These are phyloP conservation scores for Galerucella pusilla DNA, from an alignment of 2,888 invertebrate genomes.

Conservation along the genomic window DNA sequence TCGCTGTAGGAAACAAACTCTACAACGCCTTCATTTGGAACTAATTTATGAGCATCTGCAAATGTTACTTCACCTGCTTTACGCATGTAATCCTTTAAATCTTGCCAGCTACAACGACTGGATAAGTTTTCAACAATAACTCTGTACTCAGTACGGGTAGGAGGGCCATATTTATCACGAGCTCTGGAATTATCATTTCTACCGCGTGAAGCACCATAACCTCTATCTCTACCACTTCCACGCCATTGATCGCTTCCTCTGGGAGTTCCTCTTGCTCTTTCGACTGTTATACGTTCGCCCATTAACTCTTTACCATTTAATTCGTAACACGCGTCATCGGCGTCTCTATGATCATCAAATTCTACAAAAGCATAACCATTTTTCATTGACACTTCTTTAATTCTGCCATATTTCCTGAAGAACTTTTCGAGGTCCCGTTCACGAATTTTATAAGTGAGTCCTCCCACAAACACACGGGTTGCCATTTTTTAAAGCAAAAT, in stretches of 20 bases:
- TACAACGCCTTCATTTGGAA: conserved; percentile 71
- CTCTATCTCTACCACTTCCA: conserved; percentile 59
- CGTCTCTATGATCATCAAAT: conserved; percentile 97
- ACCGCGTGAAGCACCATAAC: conserved; percentile 64
- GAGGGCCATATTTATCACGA: conserved; percentile 89
- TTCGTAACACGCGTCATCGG: conserved; percentile 99
- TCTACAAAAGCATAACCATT: conserved; percentile 99
- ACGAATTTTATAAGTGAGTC: conserved; percentile 85
- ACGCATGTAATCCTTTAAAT: conserved; percentile 98
- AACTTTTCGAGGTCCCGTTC: conserved; percentile 96
- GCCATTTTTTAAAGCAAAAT: conserved; percentile 66
- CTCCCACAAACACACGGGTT: conserved; percentile 88
- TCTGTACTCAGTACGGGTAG: conserved; percentile 96
- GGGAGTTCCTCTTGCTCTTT: conserved; percentile 82
- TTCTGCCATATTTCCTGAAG: conserved; percentile 94
- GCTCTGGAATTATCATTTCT: conserved; percentile 71
- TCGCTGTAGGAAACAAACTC: conserved; percentile 94
- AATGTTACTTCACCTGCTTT: conserved; percentile 98
- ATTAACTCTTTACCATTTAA: conserved; percentile 96
- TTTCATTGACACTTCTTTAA: conserved; percentile 93
- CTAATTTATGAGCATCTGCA: conserved; percentile 93
- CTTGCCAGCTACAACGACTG: conserved; percentile 99
- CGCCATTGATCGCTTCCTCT: conserved; percentile 80
- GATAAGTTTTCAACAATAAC: conserved; percentile 98
- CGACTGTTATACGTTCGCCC: conserved; percentile 92